phyloP scores from a whole-genome alignment of 2,113 vertebrate species.

The Hyperopisus bebe region DNA sequence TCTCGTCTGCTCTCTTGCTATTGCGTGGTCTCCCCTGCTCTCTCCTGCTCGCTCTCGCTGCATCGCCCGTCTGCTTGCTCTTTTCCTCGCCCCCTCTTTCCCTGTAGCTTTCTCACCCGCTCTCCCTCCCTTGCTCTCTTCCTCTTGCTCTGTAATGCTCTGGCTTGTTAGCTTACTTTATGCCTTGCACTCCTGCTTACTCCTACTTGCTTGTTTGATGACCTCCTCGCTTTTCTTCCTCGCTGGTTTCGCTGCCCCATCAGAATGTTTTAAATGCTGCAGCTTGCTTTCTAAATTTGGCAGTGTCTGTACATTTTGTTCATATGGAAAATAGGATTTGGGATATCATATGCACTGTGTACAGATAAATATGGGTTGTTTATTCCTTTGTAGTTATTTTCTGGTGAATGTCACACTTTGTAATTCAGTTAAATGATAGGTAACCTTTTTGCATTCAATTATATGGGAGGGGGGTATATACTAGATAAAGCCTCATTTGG shows the following conservation, averaged over 20 bases:
- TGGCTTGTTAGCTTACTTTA: constrained; percentile 1
- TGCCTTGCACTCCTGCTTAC: not conserved
- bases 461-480: not conserved
- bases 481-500: not conserved
- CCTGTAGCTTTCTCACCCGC: constrained; percentile 48
- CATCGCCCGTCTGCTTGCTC: constrained; percentile 40
- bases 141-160: not conserved
- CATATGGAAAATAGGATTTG: not conserved
- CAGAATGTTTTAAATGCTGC: constrained; percentile 4
- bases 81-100: constrained; percentile 33
- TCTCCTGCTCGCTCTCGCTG: constrained; percentile 37
- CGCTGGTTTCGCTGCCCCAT: not conserved
- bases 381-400: not conserved
- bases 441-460: not conserved
- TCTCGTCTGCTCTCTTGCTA: constrained; percentile 41
- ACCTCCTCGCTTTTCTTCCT: constrained; percentile 9
- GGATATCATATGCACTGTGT: not conserved
- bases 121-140: not conserved
- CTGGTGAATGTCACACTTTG: not conserved
- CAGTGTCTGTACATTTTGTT: not conserved
- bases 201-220: constrained; percentile 4
- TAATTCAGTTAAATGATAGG: not conserved
- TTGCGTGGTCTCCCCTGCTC: constrained; percentile 42
- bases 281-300: not conserved
- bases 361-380: constrained; percentile 3